Percentiles rank a stretch among this genome's conserved stretches.
These are phyloP conservation scores for Cephus pulcher DNA, from an alignment of 2,888 invertebrate species.

Conservation along the genomic window DNA sequence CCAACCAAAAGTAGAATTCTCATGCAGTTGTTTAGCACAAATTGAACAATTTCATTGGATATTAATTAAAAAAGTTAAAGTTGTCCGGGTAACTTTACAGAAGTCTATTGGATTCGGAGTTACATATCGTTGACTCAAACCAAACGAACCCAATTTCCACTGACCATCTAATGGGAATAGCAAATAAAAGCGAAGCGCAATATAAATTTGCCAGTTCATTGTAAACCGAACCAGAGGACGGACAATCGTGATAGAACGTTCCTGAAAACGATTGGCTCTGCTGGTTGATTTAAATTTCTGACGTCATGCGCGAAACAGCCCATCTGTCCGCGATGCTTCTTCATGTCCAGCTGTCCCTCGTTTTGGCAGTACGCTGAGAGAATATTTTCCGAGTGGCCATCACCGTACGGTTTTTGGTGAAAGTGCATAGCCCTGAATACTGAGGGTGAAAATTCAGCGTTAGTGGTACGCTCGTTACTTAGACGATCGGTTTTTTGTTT, in stretches of 20 bases:
- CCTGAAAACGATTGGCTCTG: slow-evolving; percentile 15
- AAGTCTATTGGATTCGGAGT: background rate
- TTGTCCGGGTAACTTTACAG: no score
- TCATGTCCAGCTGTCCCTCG: slow-evolving; percentile 28
- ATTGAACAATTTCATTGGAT: background rate
- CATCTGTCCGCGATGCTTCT: slow-evolving; percentile 23
- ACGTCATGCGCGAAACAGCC: slow-evolving; percentile 30
- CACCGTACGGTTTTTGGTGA: slow-evolving; percentile 11
- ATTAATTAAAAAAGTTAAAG: no score
- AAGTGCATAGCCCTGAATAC: background rate
- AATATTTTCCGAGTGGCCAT: slow-evolving; percentile 3
- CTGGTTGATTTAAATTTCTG: slow-evolving; percentile 27
- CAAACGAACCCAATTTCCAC: background rate
- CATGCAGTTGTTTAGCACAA: background rate
- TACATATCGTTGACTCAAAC: background rate
- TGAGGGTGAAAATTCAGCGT: background rate
- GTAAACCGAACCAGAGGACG: background rate
- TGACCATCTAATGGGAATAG: background rate
- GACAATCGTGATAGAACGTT: background rate
- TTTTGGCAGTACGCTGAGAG: slow-evolving; percentile 20
- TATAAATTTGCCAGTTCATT: background rate
- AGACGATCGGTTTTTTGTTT: slow-evolving; percentile 7
- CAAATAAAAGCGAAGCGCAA: background rate
- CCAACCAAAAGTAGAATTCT: background rate
- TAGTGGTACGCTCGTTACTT: background rate